A percentile compares a stretch with the other conserved stretches of the same genome.
Conservation (phyloP, 2,797 vertebrate species). For the Scyliorhinus canicula region DNA sequence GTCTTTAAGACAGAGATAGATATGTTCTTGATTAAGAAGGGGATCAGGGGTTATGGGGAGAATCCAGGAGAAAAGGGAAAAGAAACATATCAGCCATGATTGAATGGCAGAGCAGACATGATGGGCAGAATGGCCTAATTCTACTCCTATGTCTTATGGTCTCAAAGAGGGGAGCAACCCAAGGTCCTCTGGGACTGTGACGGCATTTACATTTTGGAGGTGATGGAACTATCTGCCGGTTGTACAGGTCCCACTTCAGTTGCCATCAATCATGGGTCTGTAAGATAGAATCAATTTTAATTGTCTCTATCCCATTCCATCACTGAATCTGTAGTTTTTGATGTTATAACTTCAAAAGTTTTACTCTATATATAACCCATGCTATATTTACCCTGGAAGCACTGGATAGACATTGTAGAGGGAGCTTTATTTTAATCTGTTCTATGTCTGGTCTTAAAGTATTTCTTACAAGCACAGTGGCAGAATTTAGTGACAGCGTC, state of each 20-base stretch:
- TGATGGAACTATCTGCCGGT: not conserved
- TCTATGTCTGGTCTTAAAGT: not conserved
- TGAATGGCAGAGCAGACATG: too few relatives aligned
- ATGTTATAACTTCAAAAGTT: not conserved
- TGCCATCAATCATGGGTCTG: not conserved
- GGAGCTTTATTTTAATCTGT: not conserved
- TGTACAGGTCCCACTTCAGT: not conserved
- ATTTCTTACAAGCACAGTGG: not conserved
- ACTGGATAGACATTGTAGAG: not conserved
- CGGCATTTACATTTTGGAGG: too few relatives aligned
- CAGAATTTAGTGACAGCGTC: too few relatives aligned
- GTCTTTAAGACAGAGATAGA: too few relatives aligned
- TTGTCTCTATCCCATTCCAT: not conserved
- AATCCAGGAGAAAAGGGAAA: too few relatives aligned
- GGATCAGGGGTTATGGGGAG: too few relatives aligned
- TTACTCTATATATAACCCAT: not conserved
- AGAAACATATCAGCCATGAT: too few relatives aligned
- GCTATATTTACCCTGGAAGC: not conserved
- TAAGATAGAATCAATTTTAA: not conserved
- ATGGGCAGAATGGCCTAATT: too few relatives aligned
- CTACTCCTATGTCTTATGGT: too few relatives aligned
- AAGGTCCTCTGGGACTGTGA: too few relatives aligned
- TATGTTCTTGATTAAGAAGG: too few relatives aligned
- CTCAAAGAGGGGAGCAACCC: too few relatives aligned
- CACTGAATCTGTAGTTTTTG: not conserved